Base-by-base conservation (phyloP, 2,888 invertebrate species). In the Scaptomyza parva region DNA sequence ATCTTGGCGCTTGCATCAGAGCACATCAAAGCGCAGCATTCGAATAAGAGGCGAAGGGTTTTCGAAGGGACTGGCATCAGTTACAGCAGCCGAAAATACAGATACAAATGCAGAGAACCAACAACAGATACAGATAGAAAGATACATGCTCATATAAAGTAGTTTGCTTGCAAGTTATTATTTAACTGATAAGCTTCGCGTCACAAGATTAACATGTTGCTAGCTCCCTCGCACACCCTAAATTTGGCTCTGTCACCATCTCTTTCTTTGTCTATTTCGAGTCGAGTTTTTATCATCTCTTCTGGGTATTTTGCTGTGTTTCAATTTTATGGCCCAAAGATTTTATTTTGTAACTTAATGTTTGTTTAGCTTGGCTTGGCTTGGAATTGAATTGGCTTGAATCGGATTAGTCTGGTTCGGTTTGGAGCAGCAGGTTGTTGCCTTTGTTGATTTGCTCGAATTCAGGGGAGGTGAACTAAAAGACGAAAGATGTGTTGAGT, bases 291-390 rank as follows among this genome's bases (percentile, higher is more conserved):
- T 48, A 28, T 51, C 41, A 52, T 64, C 70, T 83, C 39, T 60
- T 70, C 76, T 83, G 60, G 75, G 83, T 79, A 78, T 79, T 71
- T 68, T 63, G 72, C 68, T 88, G 67, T 45, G 76, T 76, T 70
- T 83, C 83, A 73, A 79, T 88, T 88, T 82, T 82, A 82, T 86
- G 88, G 84, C 52, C 77, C 88, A 87, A 67, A 85, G 86, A 82
- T 78, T 81, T 82, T 87, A 82, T 82, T 85, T 87, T 85, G 86
- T 87, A 70, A 82, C 82, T 85, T 87, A 82, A 82, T 87, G 82
- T 85, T 82, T 87, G 83, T 69, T 85, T 71, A 57, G 69, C 80
- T 77, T 58, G 69, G 63, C 61, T 73, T 60, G 58, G 28, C 8
- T 22, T 22, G 22, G 22, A 40, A 44, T 70, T 68, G 54, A 14